Evolutionary conservation across 2,113 vertebrate species (phyloP), one percentile per base, ranked within the genome.

Genomic region (Hydrolagus affinis): DNA sequence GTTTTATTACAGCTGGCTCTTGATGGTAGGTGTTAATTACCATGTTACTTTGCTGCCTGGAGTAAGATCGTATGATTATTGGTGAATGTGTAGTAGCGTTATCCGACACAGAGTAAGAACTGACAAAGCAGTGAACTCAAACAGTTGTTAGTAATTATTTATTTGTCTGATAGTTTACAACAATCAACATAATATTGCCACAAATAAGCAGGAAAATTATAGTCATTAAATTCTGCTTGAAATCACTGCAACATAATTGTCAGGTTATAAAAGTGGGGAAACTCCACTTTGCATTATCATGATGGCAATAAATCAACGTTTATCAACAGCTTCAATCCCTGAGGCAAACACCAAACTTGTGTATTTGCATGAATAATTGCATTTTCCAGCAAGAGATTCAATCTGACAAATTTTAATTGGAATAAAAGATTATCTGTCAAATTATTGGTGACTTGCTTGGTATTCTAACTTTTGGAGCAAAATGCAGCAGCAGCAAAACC

Each of bases 351-450:
- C 59, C 62, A 7, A 66, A 66, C 8, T 66, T 83, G 15, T 66
- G 64, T 66, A 66, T 83, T 32, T 66, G 28, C 25, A 28, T 66
- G 78, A 32, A 66, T 83, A 66, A 83, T 66, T 80, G 32, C 11
- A 28, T 19, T 83, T 83, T 19, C 6, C 25, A 17, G 15, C 19
- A 66, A 66, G 60, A 32, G 25, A 10, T 66, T 32, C 62, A 83
- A 66, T 30, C 17, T 19, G 14, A 30, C 15, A 64, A 25, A 14
- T 10, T 9, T 66, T 66, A 83, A 66, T 83, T 66, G 32, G 3
- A 83, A n/a, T n/a, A n/a, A 83, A 66, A 83, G 28, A 30, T 32
- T 83, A 28, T 44, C 60, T 21, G 23, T 15, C 25, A 19, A 0
- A 15, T 66, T 30, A 11, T 21, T 23, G 60, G 15, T 57, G 23